Percentiles rank a stretch among this genome's conserved stretches.
phyloP scores from a whole-genome alignment of 2,888 invertebrate species.

The Nipponacmea schrenckii region DNA sequence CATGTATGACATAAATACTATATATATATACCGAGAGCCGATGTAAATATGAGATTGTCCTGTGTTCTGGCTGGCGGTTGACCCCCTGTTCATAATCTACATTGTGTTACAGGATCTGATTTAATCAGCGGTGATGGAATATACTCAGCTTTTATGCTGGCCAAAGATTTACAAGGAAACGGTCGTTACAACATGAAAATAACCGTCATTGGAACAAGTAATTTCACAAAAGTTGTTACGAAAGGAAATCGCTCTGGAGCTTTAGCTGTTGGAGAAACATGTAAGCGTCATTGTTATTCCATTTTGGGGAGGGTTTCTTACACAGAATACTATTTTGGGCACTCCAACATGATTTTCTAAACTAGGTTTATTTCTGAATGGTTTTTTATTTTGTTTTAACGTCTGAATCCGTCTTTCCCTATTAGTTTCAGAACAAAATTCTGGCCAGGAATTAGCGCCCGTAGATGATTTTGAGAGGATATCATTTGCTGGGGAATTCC shows the following conservation, averaged over 20 bases:
- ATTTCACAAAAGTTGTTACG: slow-evolving; percentile 25
- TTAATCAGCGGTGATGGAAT: slow-evolving; percentile 37
- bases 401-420: no score
- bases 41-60: no score
- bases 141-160: slow-evolving; percentile 35
- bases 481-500: slow-evolving; percentile 35
- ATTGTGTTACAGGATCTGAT: slow-evolving; percentile 33
- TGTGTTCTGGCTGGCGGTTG: no score
- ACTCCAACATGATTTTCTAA: no score
- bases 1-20: no score
- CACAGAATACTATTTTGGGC: no score
- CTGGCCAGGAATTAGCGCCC: background rate
- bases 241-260: slow-evolving; percentile 27
- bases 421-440: no score
- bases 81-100: no score
- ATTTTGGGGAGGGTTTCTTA: no score
- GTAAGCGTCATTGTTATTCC: background rate
- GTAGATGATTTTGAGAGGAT: slow-evolving; percentile 35
- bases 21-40: no score
- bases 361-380: no score
- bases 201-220: slow-evolving; percentile 24
- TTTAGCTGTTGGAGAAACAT: slow-evolving; percentile 22
- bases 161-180: slow-evolving; percentile 29
- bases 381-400: no score
- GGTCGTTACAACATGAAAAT: slow-evolving; percentile 41